These are phyloP conservation scores for Pelvicachromis taeniatus DNA, from an alignment of 2,113 vertebrate species.

Conservation along the genomic window DNA sequence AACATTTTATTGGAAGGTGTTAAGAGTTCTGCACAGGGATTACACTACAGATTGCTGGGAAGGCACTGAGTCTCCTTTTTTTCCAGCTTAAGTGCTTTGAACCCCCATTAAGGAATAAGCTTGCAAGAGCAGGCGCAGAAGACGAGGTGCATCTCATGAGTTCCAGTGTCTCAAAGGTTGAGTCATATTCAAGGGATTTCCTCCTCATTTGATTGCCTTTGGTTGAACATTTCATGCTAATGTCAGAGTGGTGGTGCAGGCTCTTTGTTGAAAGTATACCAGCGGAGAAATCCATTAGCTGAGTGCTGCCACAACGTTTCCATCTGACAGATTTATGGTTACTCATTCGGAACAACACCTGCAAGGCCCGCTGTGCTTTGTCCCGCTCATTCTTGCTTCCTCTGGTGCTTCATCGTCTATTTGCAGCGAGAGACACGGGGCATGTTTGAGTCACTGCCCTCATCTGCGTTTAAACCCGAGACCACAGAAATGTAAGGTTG, in stretches of 20 bases:
- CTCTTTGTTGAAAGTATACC: not conserved
- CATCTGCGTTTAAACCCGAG: not conserved
- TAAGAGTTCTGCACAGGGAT: not conserved
- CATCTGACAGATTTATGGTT: conserved; percentile 24
- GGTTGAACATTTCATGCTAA: not conserved
- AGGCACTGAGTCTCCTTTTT: not conserved
- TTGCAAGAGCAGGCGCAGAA: not conserved
- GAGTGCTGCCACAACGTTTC: conserved; percentile 27
- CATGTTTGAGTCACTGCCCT: not conserved
- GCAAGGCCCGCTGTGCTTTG: not conserved
- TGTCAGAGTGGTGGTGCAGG: not conserved
- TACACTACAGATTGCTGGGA: not conserved
- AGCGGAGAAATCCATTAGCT: conserved; percentile 22
- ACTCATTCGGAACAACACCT: not conserved
- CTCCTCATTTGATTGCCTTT: not conserved
- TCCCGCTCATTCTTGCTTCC: not conserved
- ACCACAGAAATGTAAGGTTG: not conserved
- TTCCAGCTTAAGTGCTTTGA: conserved; percentile 27
- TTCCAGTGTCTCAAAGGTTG: not conserved
- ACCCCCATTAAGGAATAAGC: not conserved
- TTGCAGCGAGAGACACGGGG: not conserved
- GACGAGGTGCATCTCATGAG: conserved; percentile 4
- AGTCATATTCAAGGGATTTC: conserved; percentile 14
- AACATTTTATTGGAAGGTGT: not conserved
- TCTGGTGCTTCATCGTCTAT: not conserved